Evolutionary conservation across 2,888 invertebrate species (phyloP), one percentile per base, ranked within the genome.

Genomic region (Embidobia sp.): DNA sequence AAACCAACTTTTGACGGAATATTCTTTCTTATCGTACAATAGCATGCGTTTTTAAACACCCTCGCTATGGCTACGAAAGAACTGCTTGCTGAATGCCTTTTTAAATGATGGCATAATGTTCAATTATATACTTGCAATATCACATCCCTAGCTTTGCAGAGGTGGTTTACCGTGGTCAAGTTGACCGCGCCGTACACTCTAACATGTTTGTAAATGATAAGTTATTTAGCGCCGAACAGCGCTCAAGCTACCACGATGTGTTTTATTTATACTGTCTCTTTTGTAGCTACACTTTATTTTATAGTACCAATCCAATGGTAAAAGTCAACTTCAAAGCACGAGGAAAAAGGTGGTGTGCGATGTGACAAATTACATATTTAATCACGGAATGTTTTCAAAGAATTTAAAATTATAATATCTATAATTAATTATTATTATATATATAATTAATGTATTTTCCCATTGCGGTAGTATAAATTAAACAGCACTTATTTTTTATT

Each of bases 321-420:
- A 70, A 70, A 53, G 61, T 44, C 49, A 46, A 53, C 66, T 73
- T 35, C 40, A 64, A 73, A 57, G 59, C 57, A 44, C 49, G 19
- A 49, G 59, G 33, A 67, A 74, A 67, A 67, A 66, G 64, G 27
- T 53, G 27, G 59, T 33, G 53, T 19, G 53, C 74, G 59, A 37
- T 44, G 66, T 46, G 66, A 51, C 74, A 74, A 74, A 74, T 74
- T 74, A 74, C 51, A 74, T 61, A 74, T 67, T 66, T 74, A 59
- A 66, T 37, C 67, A 74, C 48, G 61, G 48, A 44, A 66, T 66
- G 67, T 67, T 74, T 61, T 53, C 51, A 74, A 53, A 61, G 51
- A 44, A 51, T 67, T 66, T 48, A 18, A 37, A 74, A 74, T 59
- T 49, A 57, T n/a, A n/a, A n/a, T n/a, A n/a, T n/a, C n/a, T n/a